phyloP scores from a whole-genome alignment of 2,888 invertebrate species.

The Nowickia ferox region DNA sequence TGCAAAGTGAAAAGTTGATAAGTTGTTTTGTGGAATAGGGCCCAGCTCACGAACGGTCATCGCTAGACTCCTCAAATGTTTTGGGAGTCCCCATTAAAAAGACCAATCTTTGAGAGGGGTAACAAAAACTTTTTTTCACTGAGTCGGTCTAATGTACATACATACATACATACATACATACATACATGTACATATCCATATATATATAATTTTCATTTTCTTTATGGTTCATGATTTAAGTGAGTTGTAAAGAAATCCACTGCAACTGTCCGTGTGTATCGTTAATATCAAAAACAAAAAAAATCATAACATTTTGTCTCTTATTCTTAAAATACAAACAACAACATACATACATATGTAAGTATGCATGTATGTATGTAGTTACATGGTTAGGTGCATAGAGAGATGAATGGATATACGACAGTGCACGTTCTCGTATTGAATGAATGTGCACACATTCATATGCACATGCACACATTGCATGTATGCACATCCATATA shows the following conservation, averaged over 20 bases:
- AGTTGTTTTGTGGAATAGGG: no score
- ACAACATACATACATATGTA: not conserved
- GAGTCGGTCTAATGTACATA: no score
- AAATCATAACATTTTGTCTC: not conserved
- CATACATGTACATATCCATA: not conserved
- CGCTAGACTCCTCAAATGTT: no score
- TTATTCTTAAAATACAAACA: conserved; percentile 25
- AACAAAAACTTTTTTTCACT: no score
- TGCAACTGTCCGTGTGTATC: conserved; percentile 61
- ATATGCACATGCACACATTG: no score
- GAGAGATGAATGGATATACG: conserved; percentile 19
- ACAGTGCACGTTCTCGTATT: not conserved
- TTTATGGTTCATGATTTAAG: conserved; percentile 62
- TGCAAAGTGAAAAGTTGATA: no score
- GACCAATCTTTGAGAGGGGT: no score
- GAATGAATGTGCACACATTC: not conserved
- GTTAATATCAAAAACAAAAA: conserved; percentile 21
- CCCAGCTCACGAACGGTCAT: no score
- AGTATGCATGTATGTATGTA: no score
- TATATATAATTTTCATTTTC: not conserved
- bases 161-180: not conserved
- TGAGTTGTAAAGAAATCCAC: conserved; percentile 60
- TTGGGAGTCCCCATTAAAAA: no score
- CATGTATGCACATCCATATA: conserved; percentile 3
- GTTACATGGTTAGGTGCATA: no score